Evolutionary conservation across 2,113 vertebrate species (phyloP).

Genomic region (Brachyistius frenatus): DNA sequence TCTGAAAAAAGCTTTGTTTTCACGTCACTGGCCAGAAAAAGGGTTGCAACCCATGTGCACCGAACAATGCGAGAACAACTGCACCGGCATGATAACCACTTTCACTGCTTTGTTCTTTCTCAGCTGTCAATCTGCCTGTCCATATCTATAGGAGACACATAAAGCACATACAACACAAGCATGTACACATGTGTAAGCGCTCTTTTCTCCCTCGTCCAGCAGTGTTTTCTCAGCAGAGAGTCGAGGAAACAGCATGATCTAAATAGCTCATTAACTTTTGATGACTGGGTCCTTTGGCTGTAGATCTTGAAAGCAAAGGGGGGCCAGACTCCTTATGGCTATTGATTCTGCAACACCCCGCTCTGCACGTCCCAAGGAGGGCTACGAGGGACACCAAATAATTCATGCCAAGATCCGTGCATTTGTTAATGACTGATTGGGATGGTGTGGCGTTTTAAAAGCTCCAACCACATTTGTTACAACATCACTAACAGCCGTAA

Average conservation of each 20-base stretch:
- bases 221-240: constrained; percentile 69
- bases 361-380: constrained; percentile 49
- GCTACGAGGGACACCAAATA: constrained; percentile 72
- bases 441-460: constrained; percentile 48
- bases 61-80: constrained; percentile 52
- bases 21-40: constrained; percentile 24
- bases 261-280: constrained; percentile 85
- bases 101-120: constrained; percentile 55
- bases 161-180: constrained; percentile 39
- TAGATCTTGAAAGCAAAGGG: constrained; percentile 82
- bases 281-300: constrained; percentile 81
- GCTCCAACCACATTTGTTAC: constrained; percentile 30
- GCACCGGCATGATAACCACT: constrained; percentile 62
- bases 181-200: constrained; percentile 14
- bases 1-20: constrained; percentile 50
- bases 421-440: constrained; percentile 65
- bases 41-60: constrained; percentile 46
- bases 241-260: constrained; percentile 79
- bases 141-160: constrained; percentile 57
- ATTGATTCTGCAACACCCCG: constrained; percentile 75
- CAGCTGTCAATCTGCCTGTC: constrained; percentile 53
- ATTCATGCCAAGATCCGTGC: constrained; percentile 70
- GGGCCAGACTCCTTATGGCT: constrained; percentile 82
- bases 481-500: constrained; percentile 29
- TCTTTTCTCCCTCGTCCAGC: constrained; percentile 49